Evolutionary conservation across 2,113 vertebrate genomes (phyloP), one percentile per base, ranked within the genome.

Genomic region (Engystomops pustulosus): DNA sequence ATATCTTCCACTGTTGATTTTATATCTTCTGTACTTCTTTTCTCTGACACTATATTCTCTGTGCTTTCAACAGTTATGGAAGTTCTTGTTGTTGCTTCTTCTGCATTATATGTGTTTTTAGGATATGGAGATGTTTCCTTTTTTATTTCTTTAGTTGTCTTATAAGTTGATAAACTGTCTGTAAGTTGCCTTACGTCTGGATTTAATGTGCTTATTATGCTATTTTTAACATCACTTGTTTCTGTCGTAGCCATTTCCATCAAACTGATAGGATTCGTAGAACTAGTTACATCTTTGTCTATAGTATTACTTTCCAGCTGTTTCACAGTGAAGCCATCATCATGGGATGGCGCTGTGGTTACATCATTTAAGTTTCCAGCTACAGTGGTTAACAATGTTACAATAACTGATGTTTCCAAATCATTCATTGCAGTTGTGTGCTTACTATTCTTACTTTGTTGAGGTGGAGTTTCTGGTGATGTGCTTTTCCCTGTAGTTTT

Each of bases 361-460:
- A 2, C 17, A 38, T 84, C 62, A n/a, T 38, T 78, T 18, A 49
- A 25, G 49, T 41, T 53, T 55, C 18, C 45, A 34, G 4, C 36
- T 47, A 34, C 30, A 25, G 47, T 75, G 23, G 27, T 47, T 41
- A 9, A 12, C 44, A 47, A 32, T 67, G n/a, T 55, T 51, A 84
- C 32, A 51, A 49, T 47, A 69, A 70, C 18, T 44, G 44, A 30
- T 30, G 47, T 25, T 53, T 69, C 72, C 60, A 84, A 38, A 36
- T 55, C 11, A 77, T 55, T 68, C 8, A 53, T 58, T 62, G 41
- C 18, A 69, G 38, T 77, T 68, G 74, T 70, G 51, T 44, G 23
- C 67, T 38, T 82, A 34, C 23, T 60, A 41, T 44, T 44, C 75
- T 78, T 77, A 78, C 60, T 78, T 69, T 25, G 45, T 55, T 68